Evolutionary conservation across 2,888 invertebrate species (phyloP).

Genomic region (Myopa tessellatipennis): DNA sequence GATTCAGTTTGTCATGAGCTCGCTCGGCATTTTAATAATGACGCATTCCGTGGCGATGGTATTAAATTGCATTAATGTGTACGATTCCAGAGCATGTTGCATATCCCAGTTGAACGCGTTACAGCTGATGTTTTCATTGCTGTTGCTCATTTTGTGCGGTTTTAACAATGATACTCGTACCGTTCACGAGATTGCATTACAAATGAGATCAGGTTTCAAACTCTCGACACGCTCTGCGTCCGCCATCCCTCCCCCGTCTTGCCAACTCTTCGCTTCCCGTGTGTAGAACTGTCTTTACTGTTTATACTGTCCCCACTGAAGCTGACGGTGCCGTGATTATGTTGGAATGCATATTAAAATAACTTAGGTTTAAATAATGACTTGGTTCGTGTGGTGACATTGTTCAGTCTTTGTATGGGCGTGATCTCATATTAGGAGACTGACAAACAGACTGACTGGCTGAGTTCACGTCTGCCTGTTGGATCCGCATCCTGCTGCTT

Average conservation of each 20-base stretch:
- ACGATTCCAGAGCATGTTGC: background rate
- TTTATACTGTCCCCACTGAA: background rate
- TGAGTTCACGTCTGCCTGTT: background rate
- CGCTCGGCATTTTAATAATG: slow-evolving; percentile 50
- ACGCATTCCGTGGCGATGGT: slow-evolving; percentile 48
- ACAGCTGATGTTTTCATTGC: slow-evolving; percentile 33
- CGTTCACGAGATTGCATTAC: slow-evolving; percentile 7
- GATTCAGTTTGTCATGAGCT: slow-evolving; percentile 18
- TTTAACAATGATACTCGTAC: background rate
- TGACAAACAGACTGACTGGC: background rate
- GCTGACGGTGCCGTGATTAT: slow-evolving; percentile 28
- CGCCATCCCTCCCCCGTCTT: background rate
- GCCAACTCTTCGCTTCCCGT: background rate
- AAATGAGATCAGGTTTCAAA: slow-evolving; percentile 19
- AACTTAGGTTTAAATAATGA: slow-evolving; percentile 3
- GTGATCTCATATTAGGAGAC: background rate
- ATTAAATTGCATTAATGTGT: slow-evolving; percentile 47
- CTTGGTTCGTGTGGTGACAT: slow-evolving; percentile 15
- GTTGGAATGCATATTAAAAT: slow-evolving; percentile 33
- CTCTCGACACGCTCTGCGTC: background rate
- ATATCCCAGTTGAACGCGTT: slow-evolving; percentile 1
- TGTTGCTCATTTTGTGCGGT: slow-evolving; percentile 30
- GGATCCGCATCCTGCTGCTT: background rate
- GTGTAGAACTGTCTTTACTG: too few relatives aligned
- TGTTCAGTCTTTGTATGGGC: slow-evolving; percentile 15